Base-by-base conservation (phyloP, 1,140 invertebrate species). In the Telenomus remus region DNA sequence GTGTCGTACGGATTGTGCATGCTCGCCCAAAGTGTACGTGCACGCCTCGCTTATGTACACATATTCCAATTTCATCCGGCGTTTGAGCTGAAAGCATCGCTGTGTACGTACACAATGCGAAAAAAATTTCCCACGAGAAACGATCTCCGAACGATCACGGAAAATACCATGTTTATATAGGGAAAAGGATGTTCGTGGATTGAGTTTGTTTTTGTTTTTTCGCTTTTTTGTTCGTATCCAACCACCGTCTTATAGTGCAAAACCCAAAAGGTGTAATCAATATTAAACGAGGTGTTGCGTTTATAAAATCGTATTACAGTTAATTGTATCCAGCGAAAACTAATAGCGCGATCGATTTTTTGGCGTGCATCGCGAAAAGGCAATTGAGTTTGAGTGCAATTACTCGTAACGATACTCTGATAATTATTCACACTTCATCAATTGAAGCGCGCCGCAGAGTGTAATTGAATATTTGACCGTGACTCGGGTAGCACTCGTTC, bases 381-480 rank as follows among this genome's bases (percentile, higher is more conserved):
- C 57, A 68, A 68, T 74, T 56, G 33, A 53, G 19, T 19, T 15
- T 54, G 54, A 83, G 83, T 39, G 81, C 79, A 82, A 85, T 86
- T 82, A 85, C 79, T 82, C 80, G 81, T 71, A 77, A 81, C 73
- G 71, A 72, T 80, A 79, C 77, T 65, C 57, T 73, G 81, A 79
- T 81, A 82, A 80, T 80, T 78, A 82, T 85, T 82, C 81, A 69
- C 80, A 81, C 80, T 71, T 80, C 69, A 79, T 78, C 75, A 71
- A 81, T 83, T 78, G 80, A 72, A 78, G 68, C 69, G 53, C 78
- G 70, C 63, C 53, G 42, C 59, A 43, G 7, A 33, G 35, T 55
- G 78, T 71, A 82, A 84, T 84, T 78, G 82, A 83, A 83, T 85
- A 83, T 84, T 85, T 78, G 78, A 64, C 54, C 68, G 59, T 54